Evolutionary conservation across 2,888 invertebrate species (phyloP).

Genomic region (Saturnia japonica): DNA sequence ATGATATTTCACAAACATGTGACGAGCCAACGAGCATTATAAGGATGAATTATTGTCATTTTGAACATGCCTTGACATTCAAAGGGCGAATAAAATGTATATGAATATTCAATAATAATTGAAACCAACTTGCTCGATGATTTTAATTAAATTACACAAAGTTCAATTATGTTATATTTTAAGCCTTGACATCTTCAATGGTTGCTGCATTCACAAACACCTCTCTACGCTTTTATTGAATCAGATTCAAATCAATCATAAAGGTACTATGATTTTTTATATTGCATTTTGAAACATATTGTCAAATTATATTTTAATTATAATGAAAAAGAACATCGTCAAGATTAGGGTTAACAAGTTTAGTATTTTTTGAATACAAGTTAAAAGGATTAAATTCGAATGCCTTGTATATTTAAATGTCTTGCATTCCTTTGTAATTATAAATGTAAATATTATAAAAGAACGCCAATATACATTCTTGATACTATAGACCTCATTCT

Average conservation of each 20-base stretch:
- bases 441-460: no score
- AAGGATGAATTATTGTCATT: slow-evolving; percentile 6
- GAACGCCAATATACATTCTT: no score
- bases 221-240: neutral
- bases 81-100: neutral
- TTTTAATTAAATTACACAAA: slow-evolving; percentile 14
- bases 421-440: no score
- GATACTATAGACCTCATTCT: no score
- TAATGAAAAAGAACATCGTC: neutral
- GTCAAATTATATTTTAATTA: neutral
- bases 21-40: neutral
- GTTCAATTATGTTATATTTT: slow-evolving; percentile 12
- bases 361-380: no score
- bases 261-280: neutral
- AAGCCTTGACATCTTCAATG: slow-evolving; percentile 19
- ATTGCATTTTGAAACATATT: neutral
- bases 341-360: neutral
- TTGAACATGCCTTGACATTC: slow-evolving; percentile 9
- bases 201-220: slow-evolving; percentile 17
- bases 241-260: slow-evolving; percentile 6
- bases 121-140: neutral
- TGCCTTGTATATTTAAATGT: no score
- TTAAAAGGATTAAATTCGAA: no score
- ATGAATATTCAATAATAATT: slow-evolving; percentile 11
- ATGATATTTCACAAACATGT: neutral